These are phyloP conservation scores for Hydractinia echinata DNA, from an alignment of 30 jellyfish, hydroid and myxozoan species.

Conservation along the genomic window DNA sequence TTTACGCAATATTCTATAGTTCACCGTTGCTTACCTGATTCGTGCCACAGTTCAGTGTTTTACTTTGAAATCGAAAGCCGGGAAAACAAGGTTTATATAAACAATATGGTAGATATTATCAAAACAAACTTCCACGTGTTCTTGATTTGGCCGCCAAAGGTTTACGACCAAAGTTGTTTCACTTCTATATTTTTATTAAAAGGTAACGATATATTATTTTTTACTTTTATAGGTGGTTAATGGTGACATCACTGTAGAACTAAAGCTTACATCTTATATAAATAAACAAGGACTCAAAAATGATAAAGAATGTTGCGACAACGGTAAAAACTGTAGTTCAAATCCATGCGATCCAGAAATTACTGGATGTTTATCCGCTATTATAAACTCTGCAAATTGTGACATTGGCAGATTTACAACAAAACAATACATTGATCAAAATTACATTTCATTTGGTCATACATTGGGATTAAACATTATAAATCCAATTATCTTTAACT, in stretches of 20 bases:
- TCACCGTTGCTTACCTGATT: too few relatives aligned
- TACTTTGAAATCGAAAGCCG: too few relatives aligned
- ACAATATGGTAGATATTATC: too few relatives aligned
- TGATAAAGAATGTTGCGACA: conserved; percentile 19
- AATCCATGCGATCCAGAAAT: conserved; percentile 39
- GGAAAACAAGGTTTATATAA: too few relatives aligned
- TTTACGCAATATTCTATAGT: too few relatives aligned
- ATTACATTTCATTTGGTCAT: conserved; percentile 11
- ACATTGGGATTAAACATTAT: conserved; percentile 36
- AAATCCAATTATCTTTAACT: conserved; percentile 45
- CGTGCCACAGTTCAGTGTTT: too few relatives aligned
- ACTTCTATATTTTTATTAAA: not conserved
- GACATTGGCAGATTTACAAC: conserved; percentile 26
- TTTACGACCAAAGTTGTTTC: too few relatives aligned
- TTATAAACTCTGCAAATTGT: not conserved
- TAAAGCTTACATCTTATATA: conserved; percentile 10
- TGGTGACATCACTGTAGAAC: not conserved
- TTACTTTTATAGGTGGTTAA: not conserved
- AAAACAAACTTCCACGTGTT: too few relatives aligned
- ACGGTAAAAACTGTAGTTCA: not conserved
- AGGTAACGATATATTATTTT: not conserved
- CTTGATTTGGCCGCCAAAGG: too few relatives aligned
- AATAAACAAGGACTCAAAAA: conserved; percentile 20
- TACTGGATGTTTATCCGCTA: conserved; percentile 25
- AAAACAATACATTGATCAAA: conserved; percentile 27